Conservation (phyloP, 2,797 vertebrate species). For the Amniataba percoides region DNA sequence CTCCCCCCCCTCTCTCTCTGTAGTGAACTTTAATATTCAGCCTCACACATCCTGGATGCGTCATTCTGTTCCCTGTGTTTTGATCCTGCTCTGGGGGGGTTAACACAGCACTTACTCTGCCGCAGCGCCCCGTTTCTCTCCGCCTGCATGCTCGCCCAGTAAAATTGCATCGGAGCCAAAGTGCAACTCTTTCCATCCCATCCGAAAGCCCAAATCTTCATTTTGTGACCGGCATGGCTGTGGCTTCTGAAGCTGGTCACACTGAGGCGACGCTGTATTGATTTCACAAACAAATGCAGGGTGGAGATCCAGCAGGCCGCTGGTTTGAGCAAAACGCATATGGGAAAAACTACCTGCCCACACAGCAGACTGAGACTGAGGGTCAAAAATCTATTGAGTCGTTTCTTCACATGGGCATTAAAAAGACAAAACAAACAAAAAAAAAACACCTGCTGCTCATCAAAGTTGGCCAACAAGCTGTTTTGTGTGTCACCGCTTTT, state of each 20-base stretch:
- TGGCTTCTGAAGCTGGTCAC: too few species aligned
- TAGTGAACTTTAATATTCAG: slow-evolving; percentile 18
- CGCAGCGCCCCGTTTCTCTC: background rate
- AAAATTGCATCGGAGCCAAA: background rate
- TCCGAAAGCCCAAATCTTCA: slow-evolving; percentile 6
- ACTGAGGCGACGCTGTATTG: slow-evolving; percentile 21
- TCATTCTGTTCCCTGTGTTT: slow-evolving; percentile 7
- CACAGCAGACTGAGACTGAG: background rate
- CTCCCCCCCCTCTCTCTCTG: too few species aligned
- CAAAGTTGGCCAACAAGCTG: background rate
- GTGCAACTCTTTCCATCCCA: background rate
- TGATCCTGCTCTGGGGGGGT: slow-evolving; percentile 5
- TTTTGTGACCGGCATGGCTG: slow-evolving; percentile 8
- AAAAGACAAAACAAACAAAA: background rate
- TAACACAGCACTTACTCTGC: slow-evolving; percentile 18
- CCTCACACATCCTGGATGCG: too few species aligned
- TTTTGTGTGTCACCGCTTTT: slow-evolving; percentile 35
- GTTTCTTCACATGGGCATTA: slow-evolving; percentile 7
- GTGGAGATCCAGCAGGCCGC: slow-evolving; percentile 4
- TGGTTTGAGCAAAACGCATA: background rate
- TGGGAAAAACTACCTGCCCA: background rate
- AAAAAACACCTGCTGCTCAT: slow-evolving; percentile 17
- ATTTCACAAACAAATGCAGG: slow-evolving; percentile 22
- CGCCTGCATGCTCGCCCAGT: slow-evolving; percentile 10
- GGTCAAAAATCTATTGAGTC: slow-evolving; percentile 5